These are phyloP conservation scores for Gymnocypris eckloni DNA, from an alignment of 2,797 vertebrate genomes.

Conservation along the genomic window DNA sequence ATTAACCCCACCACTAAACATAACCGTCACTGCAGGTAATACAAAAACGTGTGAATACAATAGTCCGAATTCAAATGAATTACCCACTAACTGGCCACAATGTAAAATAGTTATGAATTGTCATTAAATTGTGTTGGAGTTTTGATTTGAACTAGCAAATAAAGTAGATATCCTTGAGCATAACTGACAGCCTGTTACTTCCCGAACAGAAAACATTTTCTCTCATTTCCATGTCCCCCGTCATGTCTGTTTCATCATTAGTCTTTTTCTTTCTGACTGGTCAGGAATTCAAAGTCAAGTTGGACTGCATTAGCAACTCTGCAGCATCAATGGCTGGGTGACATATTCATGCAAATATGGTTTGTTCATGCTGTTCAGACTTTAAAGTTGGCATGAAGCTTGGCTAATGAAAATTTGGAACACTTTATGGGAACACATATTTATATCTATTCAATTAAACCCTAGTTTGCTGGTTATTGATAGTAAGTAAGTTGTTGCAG, in stretches of 20 bases:
- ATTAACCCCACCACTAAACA: not conserved
- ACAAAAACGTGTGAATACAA: not conserved
- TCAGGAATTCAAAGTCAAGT: constrained; percentile 26
- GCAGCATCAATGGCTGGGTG: not conserved
- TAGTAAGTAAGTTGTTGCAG: not conserved
- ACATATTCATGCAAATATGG: not conserved
- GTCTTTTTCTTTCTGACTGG: constrained; percentile 9
- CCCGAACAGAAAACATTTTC: not conserved
- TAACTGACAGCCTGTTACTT: not conserved
- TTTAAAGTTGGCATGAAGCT: not conserved
- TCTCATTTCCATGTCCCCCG: not conserved
- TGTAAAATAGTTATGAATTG: not conserved
- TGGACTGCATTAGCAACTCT: not conserved
- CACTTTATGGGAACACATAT: not conserved
- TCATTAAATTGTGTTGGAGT: not conserved
- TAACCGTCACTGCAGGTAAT: not conserved
- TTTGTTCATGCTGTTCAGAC: not conserved
- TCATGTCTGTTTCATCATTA: constrained; percentile 13
- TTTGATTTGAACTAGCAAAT: constrained; percentile 12
- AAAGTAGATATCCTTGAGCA: not conserved
- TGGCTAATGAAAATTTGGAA: not conserved
- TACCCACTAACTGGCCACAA: not conserved
- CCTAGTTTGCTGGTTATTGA: not conserved
- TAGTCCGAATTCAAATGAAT: not conserved
- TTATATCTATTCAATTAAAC: not conserved